Evolutionary conservation across 2,888 invertebrate genomes (phyloP).

Genomic region (Ptilodon capucinus): DNA sequence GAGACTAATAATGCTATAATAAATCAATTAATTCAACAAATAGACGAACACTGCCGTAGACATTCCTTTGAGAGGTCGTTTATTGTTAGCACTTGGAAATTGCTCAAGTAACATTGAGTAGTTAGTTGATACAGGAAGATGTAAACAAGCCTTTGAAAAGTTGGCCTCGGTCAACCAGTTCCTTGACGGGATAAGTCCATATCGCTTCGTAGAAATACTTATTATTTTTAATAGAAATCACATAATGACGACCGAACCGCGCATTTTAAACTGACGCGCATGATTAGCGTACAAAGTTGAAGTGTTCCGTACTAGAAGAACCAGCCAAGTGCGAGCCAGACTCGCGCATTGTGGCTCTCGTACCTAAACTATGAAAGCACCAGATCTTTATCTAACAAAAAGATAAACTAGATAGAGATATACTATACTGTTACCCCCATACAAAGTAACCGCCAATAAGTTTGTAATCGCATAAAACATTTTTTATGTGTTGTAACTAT

Average conservation of each 20-base stretch:
- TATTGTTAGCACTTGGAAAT: conserved; percentile 52
- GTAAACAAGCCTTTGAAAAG: conserved; percentile 41
- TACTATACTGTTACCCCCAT: too few relatives aligned
- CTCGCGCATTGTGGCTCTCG: too few relatives aligned
- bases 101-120: conserved; percentile 49
- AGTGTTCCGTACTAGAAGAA: background rate
- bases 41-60: conserved; percentile 39
- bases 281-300: conserved; percentile 16
- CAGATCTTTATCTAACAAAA: too few relatives aligned
- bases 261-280: conserved; percentile 12
- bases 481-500: too few relatives aligned
- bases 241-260: conserved; percentile 18
- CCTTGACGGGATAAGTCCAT: conserved; percentile 39
- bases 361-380: too few relatives aligned
- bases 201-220: conserved; percentile 36
- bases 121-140: conserved; percentile 35
- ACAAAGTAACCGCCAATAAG: too few relatives aligned
- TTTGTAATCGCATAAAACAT: too few relatives aligned
- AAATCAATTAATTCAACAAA: conserved; percentile 53
- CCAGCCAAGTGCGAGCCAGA: too few relatives aligned
- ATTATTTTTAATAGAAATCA: conserved; percentile 22
- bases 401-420: too few relatives aligned
- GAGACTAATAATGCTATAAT: conserved; percentile 36
- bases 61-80: conserved; percentile 56
- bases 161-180: conserved; percentile 42